phyloP scores from a whole-genome alignment of 2,797 vertebrate genomes.

The Rhabdophis nuchalis region DNA sequence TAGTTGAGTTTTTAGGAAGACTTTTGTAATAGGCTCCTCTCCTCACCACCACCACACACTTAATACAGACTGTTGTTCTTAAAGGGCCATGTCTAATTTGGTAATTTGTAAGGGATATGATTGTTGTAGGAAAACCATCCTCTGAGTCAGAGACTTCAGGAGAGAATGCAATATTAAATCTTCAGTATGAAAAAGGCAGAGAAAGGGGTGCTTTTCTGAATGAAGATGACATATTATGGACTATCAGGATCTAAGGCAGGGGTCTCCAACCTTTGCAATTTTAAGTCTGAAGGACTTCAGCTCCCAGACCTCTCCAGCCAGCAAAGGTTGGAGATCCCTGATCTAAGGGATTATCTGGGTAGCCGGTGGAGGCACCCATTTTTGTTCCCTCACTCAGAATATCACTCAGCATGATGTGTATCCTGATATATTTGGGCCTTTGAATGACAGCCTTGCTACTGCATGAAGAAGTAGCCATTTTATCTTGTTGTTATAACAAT shows the following conservation, averaged over 20 bases:
- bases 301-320: too few species aligned
- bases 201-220: neutral
- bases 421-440: neutral
- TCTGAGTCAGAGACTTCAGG: neutral
- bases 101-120: neutral
- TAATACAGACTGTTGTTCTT: neutral
- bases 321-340: too few species aligned
- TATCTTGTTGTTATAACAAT: neutral
- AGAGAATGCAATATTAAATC: neutral
- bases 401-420: neutral
- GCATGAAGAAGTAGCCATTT: neutral
- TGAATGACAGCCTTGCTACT: neutral
- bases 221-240: neutral
- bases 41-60: neutral
- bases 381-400: neutral
- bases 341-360: neutral
- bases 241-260: neutral
- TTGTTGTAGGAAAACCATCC: neutral
- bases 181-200: neutral
- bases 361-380: neutral
- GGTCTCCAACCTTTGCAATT: too few species aligned
- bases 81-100: neutral
- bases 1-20: neutral
- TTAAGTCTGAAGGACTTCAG: too few species aligned
- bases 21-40: neutral